Evolutionary conservation across 2,113 vertebrate genomes (phyloP), one percentile per base, ranked within the genome.

Genomic region (Nerophis lumbriciformis): DNA sequence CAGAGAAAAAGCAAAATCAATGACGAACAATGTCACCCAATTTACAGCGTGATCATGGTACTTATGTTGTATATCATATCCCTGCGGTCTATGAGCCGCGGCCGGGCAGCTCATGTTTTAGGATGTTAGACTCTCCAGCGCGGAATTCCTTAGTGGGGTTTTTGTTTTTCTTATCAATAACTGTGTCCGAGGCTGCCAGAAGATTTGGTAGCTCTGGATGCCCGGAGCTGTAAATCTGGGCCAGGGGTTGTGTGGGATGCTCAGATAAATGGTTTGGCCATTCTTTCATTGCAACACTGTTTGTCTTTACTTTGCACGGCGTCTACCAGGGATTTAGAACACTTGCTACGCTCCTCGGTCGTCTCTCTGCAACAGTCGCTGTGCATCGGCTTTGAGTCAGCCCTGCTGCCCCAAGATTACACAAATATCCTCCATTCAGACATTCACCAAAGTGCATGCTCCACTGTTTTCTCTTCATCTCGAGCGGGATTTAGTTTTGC

Each of bases 201-300:
- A 83, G 87, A 91, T 90, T 88, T 87, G 85, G 78, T 83, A 68
- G 81, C 78, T 54, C 42, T 69, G 79, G 75, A 82, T 77, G 72
- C 81, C 60, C 36, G 53, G 63, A 71, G 85, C 84, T 82, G 78
- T 88, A 90, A 88, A 88, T 90, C 87, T 85, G 74, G 75, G 77
- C 73, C 80, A 77, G 75, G 78, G 82, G 84, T 89, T 88, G 85
- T 85, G 87, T 88, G 87, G 87, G 85, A 84, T 84, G 82, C 71
- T 72, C 83, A 83, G 83, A 89, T 87, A 86, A 90, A 91, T 85
- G 80, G 80, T 73, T 72, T 74, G 79, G 80, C 78, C 74, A 83
- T 83, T 88, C 78, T 90, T 90, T 90, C 83, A 89, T 72, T 76
- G 85, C 79, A 54, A 73, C 68, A 77, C 65, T 78, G 82, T 79